Conservation (phyloP, 1,140 invertebrate genomes). For the Zaprionus camerounensis region DNA sequence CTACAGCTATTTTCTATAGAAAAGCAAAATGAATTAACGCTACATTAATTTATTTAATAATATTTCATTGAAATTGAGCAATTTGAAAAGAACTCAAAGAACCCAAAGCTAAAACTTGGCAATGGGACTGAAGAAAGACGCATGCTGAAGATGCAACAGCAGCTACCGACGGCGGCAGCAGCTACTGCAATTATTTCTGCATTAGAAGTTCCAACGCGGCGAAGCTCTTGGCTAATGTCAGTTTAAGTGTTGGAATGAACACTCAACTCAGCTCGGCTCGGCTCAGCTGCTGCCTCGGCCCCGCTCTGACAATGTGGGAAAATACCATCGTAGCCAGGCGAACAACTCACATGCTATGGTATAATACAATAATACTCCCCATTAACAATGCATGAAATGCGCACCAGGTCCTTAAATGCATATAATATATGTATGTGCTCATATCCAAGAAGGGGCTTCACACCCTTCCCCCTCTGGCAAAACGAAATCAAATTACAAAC, state of each 20-base stretch:
- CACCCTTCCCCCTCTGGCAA: not conserved
- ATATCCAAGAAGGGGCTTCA: not conserved
- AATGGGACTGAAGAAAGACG: conserved; percentile 9
- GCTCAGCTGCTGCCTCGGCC: not conserved
- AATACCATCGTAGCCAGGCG: conserved; percentile 29
- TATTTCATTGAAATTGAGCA: conserved; percentile 81
- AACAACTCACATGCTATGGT: conserved; percentile 32
- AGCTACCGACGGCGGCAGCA: conserved; percentile 53
- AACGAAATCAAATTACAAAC: conserved; percentile 56
- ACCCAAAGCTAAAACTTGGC: conserved; percentile 15
- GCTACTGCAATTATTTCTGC: conserved; percentile 79
- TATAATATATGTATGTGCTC: conserved; percentile 28
- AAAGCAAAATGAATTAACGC: conserved; percentile 75
- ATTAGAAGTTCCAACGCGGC: conserved; percentile 64
- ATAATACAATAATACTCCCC: conserved; percentile 29
- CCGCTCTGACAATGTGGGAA: conserved; percentile 49
- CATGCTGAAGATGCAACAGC: conserved; percentile 15
- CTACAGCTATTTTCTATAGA: conserved; percentile 60
- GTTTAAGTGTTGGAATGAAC: conserved; percentile 77
- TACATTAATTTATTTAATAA: conserved; percentile 82
- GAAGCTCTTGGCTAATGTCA: conserved; percentile 67
- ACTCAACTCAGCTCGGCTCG: conserved; percentile 33
- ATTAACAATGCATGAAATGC: conserved; percentile 70
- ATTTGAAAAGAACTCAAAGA: conserved; percentile 54
- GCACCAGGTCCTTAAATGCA: conserved; percentile 69